A percentile compares a stretch with the other conserved stretches of the same genome.
These are phyloP conservation scores for Baccha elongata DNA, from an alignment of 2,888 invertebrate species.

Conservation along the genomic window DNA sequence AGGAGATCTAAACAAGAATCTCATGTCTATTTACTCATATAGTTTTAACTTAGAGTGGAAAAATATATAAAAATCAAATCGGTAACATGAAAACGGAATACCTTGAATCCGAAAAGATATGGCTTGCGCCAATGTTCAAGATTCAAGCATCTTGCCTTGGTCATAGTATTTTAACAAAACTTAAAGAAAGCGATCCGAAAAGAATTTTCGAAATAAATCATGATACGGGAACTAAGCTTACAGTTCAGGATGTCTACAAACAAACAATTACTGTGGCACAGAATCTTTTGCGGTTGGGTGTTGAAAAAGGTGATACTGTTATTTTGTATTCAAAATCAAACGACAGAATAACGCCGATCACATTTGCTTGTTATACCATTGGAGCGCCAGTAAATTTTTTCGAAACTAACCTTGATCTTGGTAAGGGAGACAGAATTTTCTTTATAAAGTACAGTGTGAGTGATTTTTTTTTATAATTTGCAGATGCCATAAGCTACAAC, in stretches of 20 bases:
- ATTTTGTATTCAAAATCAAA: conserved; percentile 68
- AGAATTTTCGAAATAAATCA: conserved; percentile 66
- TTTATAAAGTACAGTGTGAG: not conserved
- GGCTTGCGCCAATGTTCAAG: conserved; percentile 11
- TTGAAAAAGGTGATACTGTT: conserved; percentile 69
- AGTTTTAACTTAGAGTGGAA: not conserved
- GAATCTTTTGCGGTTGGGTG: conserved; percentile 49
- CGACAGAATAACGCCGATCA: conserved; percentile 57
- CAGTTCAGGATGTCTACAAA: conserved; percentile 46
- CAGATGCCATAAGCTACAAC: conserved; percentile 58
- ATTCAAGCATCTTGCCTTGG: not conserved
- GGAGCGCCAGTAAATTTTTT: conserved; percentile 74
- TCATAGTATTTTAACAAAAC: conserved; percentile 5
- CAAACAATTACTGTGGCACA: conserved; percentile 60
- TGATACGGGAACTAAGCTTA: conserved; percentile 39
- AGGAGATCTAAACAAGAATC: not conserved
- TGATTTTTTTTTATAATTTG: not conserved
- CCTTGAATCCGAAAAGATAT: conserved; percentile 19
- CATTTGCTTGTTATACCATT: conserved; percentile 71
- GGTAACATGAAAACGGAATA: conserved; percentile 19
- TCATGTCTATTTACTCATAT: not conserved
- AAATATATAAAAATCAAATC: not conserved
- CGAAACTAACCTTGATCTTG: conserved; percentile 68
- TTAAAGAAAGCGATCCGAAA: conserved; percentile 12
- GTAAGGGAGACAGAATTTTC: conserved; percentile 33